Conservation (phyloP, 2,113 vertebrate species). For the Copsychus sechellarum region DNA sequence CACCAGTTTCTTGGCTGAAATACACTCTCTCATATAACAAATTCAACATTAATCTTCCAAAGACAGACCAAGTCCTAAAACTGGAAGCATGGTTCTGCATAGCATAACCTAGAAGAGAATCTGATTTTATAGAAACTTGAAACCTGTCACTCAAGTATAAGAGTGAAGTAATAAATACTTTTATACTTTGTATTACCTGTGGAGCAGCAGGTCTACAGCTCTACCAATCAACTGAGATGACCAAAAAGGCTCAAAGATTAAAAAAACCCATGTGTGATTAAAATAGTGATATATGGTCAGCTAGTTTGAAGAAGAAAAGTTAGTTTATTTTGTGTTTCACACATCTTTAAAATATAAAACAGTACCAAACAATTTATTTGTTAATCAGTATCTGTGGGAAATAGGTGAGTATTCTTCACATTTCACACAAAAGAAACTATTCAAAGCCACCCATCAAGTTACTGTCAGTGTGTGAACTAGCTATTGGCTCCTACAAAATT, state of each 20-base stretch:
- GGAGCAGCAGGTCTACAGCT: not conserved
- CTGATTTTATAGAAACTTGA: not conserved
- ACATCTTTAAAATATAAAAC: not conserved
- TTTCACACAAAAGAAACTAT: not conserved
- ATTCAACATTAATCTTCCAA: not conserved
- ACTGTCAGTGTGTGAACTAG: not conserved
- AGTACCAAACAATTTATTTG: not conserved
- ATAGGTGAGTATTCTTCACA: conserved; percentile 36
- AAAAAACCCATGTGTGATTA: not conserved
- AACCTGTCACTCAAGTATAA: not conserved
- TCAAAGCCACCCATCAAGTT: not conserved
- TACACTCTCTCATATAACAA: not conserved
- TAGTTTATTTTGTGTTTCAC: not conserved
- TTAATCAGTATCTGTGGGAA: not conserved
- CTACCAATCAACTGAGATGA: not conserved
- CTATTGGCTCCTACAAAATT: not conserved
- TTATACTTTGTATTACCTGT: not conserved
- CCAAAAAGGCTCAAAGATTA: not conserved
- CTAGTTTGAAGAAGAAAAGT: not conserved
- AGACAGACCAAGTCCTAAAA: not conserved
- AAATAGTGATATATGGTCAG: not conserved
- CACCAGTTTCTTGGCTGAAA: not conserved
- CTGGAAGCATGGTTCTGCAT: not conserved
- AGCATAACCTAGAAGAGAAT: not conserved
- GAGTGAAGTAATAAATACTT: not conserved